Conservation (phyloP, 2,797 vertebrate genomes). For the Pipistrellus pipistrellus region DNA sequence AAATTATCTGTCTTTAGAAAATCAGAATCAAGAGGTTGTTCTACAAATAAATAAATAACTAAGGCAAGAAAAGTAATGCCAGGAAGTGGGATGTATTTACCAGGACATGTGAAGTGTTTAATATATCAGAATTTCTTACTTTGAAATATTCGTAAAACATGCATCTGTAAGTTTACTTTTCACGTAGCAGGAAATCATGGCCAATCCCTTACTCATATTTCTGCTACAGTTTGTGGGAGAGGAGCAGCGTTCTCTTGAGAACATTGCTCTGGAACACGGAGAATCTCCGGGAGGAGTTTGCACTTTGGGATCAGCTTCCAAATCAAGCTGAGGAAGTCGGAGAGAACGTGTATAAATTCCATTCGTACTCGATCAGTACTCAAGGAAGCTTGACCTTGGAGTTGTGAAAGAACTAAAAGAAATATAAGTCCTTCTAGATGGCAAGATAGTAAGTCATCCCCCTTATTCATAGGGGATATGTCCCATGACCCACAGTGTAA, state of each 20-base stretch:
- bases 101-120: background rate
- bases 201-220: background rate
- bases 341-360: background rate
- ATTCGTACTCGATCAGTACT: background rate
- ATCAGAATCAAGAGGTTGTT: background rate
- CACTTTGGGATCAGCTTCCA: background rate
- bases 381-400: background rate
- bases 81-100: background rate
- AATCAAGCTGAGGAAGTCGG: background rate
- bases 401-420: background rate
- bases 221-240: background rate
- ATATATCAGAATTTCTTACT: background rate
- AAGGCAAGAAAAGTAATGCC: background rate
- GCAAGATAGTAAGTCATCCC: background rate
- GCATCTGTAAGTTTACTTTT: background rate
- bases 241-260: background rate
- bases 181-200: background rate
- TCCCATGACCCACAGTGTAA: background rate
- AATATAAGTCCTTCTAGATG: background rate
- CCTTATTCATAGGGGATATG: background rate
- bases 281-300: background rate
- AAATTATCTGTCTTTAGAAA: background rate
- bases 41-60: background rate
- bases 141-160: background rate
- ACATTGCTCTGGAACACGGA: background rate